Base-by-base conservation (phyloP, 2,888 invertebrate genomes). In the Aleiodes leptofemur region DNA sequence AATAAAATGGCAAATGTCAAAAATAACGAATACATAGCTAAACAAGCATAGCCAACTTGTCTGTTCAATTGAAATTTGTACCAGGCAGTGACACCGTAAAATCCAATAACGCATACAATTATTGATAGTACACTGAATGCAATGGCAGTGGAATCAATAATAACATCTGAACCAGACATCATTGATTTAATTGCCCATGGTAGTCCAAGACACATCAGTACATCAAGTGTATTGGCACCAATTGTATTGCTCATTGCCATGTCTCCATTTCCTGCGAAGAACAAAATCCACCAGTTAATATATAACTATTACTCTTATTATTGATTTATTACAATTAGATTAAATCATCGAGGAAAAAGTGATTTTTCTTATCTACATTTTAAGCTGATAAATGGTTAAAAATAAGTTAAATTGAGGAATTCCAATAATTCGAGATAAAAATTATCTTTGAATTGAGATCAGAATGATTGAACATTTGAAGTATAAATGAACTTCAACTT, bases 221-320 rank as follows among this genome's bases (percentile, higher is more conserved):
- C 96, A 76, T 96, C 96, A 85, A 97, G 90, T 0, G 96, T 96
- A 85, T 97, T 97, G 0, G 96, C 96, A 0, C 97, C 97, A 9
- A 97, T 89, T 0, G 96, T 95, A 84, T 97, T 97, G 7, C 96
- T 96, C 29, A 97, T 95, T 0, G 96, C 96, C 91, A 97, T 96
- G 34, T 95, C 95, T 13, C 94, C 96, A 88, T 95, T 93, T 79
- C 96, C 96, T 96, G 85, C 57, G 91, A 90, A 79, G 90, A 90
- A 79, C 84, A 78, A 61, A 48, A 38, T 23, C 23, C 23, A 2
- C 23, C 23, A 23, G 23, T 23, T 23, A 23, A 23, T 23, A 23
- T 23, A 1, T 1, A 23, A 23, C 23, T 23, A 23, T 23, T 23
- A 23, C 2, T 23, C 23, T n/a, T n/a, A n/a, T n/a, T n/a, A n/a